Conservation (phyloP, 2,113 vertebrate genomes). For the Nothocercus nigrocapillus region DNA sequence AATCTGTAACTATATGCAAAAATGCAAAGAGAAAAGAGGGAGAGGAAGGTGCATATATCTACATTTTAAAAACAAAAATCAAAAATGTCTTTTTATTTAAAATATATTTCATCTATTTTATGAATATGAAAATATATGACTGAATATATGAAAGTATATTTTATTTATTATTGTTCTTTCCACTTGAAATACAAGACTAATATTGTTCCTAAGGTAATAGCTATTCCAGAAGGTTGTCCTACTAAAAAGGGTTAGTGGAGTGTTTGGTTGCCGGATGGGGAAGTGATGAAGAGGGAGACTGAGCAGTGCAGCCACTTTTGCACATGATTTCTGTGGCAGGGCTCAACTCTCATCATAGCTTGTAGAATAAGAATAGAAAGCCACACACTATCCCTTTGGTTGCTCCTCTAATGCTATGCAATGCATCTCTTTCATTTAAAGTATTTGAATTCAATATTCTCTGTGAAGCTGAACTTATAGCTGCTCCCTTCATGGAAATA, state of each 20-base stretch:
- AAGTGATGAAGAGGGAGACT: neutral
- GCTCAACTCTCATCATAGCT: neutral
- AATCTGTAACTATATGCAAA: neutral
- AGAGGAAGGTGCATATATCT: rapidly evolving
- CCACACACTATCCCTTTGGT: neutral
- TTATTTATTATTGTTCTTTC: neutral
- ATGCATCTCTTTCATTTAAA: slow-evolving; percentile 49
- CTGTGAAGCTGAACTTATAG: neutral
- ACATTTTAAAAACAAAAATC: neutral
- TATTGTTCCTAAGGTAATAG: neutral
- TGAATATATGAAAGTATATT: neutral
- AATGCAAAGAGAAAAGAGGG: rapidly evolving
- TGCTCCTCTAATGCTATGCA: neutral
- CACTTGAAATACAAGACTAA: neutral
- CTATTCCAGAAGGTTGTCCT: neutral
- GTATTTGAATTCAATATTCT: slow-evolving; percentile 31
- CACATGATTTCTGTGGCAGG: neutral
- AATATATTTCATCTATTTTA: neutral
- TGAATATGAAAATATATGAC: neutral
- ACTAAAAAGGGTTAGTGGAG: neutral
- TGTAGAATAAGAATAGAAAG: neutral
- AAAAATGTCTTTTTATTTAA: neutral
- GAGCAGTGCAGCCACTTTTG: neutral
- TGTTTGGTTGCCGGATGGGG: rapidly evolving
- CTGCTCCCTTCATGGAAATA: neutral